These are phyloP conservation scores for Chondrosia reniformis DNA, from an alignment of 37 sponge, comb jelly and placozoan species.

Conservation along the genomic window DNA sequence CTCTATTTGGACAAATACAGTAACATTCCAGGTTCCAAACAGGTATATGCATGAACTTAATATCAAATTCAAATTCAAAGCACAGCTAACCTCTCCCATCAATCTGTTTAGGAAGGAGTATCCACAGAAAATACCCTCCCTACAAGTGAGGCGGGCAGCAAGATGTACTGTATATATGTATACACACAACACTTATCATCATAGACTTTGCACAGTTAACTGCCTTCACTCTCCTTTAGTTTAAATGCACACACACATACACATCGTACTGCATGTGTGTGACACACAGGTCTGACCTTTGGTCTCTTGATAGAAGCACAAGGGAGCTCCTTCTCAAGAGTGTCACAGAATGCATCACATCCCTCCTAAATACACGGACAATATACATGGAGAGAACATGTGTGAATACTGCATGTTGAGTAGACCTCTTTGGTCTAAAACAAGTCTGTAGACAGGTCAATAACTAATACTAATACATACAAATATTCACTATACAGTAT, in stretches of 20 bases:
- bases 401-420: neutral
- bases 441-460: too few relatives aligned
- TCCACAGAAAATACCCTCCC: constrained; percentile 76
- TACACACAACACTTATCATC: too few relatives aligned
- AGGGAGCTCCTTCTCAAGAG: constrained; percentile 7
- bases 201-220: too few relatives aligned
- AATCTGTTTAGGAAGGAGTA: constrained; percentile 45
- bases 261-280: too few relatives aligned
- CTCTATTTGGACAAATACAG: neutral
- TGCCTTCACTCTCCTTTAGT: too few relatives aligned
- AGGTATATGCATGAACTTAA: constrained; percentile 8
- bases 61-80: neutral
- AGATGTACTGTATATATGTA: neutral
- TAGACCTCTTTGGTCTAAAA: too few relatives aligned
- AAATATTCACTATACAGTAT: neutral
- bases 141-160: neutral
- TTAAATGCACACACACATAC: too few relatives aligned
- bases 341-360: constrained; percentile 31
- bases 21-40: constrained; percentile 13
- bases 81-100: constrained; percentile 32
- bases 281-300: neutral
- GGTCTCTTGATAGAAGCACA: constrained; percentile 18
- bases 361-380: constrained; percentile 20
- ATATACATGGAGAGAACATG: neutral
- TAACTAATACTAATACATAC: neutral